Evolutionary conservation across 2,888 invertebrate genomes (phyloP).

Genomic region (Nephrocerus scutellatus): DNA sequence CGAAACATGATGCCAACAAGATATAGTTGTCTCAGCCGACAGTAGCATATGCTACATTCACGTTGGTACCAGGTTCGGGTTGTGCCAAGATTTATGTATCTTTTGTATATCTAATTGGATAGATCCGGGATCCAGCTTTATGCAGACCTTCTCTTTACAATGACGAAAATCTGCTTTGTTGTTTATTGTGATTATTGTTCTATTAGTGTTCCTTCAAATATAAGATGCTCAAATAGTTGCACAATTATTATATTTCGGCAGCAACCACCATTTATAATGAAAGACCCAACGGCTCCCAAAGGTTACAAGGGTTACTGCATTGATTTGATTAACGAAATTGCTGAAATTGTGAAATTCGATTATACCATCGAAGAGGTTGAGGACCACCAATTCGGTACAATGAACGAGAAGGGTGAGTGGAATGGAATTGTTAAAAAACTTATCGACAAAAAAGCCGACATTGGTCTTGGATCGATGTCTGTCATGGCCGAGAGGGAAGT

Average conservation of each 20-base stretch:
- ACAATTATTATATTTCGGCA: slow-evolving; percentile 33
- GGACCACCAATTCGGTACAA: slow-evolving; percentile 79
- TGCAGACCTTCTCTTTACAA: background rate
- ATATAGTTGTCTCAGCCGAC: no score
- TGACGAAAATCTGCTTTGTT: background rate
- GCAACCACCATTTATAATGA: slow-evolving; percentile 79
- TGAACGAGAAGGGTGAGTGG: slow-evolving; percentile 83
- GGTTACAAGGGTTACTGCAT: slow-evolving; percentile 86
- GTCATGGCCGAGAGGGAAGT: slow-evolving; percentile 97
- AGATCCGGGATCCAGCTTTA: no score
- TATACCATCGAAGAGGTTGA: slow-evolving; percentile 77
- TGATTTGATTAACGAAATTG: slow-evolving; percentile 83
- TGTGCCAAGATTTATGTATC: no score
- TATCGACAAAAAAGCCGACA: slow-evolving; percentile 82
- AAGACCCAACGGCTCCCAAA: slow-evolving; percentile 58
- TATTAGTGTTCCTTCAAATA: no score
- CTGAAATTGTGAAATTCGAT: slow-evolving; percentile 76
- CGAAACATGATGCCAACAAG: no score
- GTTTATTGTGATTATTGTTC: background rate
- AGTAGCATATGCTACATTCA: no score
- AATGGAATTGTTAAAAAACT: slow-evolving; percentile 76
- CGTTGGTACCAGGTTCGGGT: no score
- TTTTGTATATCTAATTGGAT: no score
- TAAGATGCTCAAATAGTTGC: no score
- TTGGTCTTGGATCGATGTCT: slow-evolving; percentile 86